phyloP scores from a whole-genome alignment of 1,140 invertebrate species.

The Zaprionus gabonicus region DNA sequence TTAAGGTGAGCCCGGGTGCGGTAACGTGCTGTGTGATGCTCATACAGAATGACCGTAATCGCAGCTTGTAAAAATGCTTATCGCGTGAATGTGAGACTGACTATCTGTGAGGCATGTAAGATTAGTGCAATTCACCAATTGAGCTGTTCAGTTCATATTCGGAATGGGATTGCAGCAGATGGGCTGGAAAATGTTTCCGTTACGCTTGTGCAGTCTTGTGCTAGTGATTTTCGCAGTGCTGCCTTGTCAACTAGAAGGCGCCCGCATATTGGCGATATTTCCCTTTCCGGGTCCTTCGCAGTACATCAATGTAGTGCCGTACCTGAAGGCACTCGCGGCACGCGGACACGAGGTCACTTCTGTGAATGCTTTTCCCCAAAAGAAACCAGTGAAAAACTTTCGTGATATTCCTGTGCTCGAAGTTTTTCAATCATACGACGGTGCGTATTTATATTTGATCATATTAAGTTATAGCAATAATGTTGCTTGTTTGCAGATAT shows the following conservation, averaged over 20 bases:
- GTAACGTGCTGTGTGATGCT: background rate
- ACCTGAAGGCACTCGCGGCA: constrained; percentile 88
- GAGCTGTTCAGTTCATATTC: constrained; percentile 41
- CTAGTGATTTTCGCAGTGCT: constrained; percentile 14
- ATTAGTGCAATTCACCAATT: background rate
- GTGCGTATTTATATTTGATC: constrained; percentile 25
- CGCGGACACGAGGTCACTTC: constrained; percentile 89
- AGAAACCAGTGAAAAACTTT: constrained; percentile 73
- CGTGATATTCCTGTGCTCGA: constrained; percentile 58
- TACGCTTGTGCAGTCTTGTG: constrained; percentile 13
- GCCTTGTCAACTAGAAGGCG: constrained; percentile 37
- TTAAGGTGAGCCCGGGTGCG: background rate
- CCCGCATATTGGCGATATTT: constrained; percentile 71
- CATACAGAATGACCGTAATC: constrained; percentile 42
- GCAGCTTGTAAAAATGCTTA: constrained; percentile 38
- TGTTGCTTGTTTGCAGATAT: constrained; percentile 37
- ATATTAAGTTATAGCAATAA: background rate
- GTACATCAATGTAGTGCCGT: constrained; percentile 78
- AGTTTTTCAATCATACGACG: constrained; percentile 56
- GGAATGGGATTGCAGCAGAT: background rate
- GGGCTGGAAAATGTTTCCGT: constrained; percentile 30
- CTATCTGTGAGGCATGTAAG: background rate
- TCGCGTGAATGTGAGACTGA: constrained; percentile 41
- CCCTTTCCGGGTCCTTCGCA: constrained; percentile 74
- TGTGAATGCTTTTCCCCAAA: constrained; percentile 87